Evolutionary conservation across 2,888 invertebrate species (phyloP), one percentile per base, ranked within the genome.

Genomic region (Meiosimyza platycephala): DNA sequence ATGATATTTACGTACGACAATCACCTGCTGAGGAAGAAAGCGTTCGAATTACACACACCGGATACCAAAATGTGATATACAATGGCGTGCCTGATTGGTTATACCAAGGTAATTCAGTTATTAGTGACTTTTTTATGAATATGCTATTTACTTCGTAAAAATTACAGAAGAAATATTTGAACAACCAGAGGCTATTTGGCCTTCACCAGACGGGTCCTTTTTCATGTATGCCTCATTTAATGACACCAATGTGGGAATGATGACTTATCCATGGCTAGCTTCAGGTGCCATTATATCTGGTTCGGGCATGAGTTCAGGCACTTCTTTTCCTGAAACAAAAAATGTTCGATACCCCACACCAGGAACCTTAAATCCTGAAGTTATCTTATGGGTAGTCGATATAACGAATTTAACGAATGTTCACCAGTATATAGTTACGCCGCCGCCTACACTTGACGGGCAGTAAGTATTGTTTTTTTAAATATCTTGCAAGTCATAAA

Each of bases 21-120:
- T 90, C 93, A 62, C 94, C 94, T 1, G 90, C 93, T 65, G 89
- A 88, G 74, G 91, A 92, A 77, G 89, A 92, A 76, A 91, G 94
- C 79, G 88, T 90, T 72, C 90, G 92, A 65, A 90, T 95, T 83
- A 95, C 95, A 67, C 90, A 90, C 83, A 93, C 93, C 67, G 95
- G 95, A 50, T 88, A 90, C 78, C 92, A 94, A n/a, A 94, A 94
- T 72, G 88, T 92, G 72, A 89, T 97, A 72, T 97, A 95, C 89
- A 97, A 98, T 86, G 98, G 97, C 71, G 92, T 98, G 50, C 94
- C 97, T 18, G 98, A 98, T 87, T 98, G 98, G 97, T 89, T 98
- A 47, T 98, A 98, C 88, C 98, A 98, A 92, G 96, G 96, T 95
- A 86, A 80, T 62, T 7, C 28, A 18, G 7, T 13, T 22, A 13